Percentiles rank a stretch among this genome's conserved stretches.
These are phyloP conservation scores for Epirrhoe tristata DNA, from an alignment of 2,888 invertebrate species.

Conservation along the genomic window DNA sequence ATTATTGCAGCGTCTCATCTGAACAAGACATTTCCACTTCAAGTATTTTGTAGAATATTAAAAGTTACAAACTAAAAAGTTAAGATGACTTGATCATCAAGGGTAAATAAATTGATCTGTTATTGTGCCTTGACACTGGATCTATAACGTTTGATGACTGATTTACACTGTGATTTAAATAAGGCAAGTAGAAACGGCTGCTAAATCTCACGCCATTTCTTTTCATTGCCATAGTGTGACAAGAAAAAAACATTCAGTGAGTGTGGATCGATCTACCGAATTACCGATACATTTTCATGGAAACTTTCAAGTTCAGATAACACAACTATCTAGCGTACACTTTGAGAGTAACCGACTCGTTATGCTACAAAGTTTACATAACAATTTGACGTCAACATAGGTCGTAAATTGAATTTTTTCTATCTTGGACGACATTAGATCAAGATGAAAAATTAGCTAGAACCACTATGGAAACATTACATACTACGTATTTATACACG, in stretches of 20 bases:
- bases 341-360: slow-evolving; percentile 58
- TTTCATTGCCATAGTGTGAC: too few species aligned
- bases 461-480: slow-evolving; percentile 71
- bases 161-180: too few species aligned
- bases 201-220: too few species aligned
- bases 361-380: slow-evolving; percentile 65
- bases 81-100: not conserved
- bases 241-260: too few species aligned
- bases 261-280: not conserved
- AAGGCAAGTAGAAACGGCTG: too few species aligned
- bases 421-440: slow-evolving; percentile 60
- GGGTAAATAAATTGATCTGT: not conserved
- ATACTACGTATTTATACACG: slow-evolving; percentile 75
- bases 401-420: slow-evolving; percentile 47
- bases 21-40: not conserved
- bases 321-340: slow-evolving; percentile 57
- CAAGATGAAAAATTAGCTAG: slow-evolving; percentile 73
- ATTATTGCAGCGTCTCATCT: slow-evolving; percentile 42
- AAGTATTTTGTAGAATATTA: not conserved
- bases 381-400: slow-evolving; percentile 55
- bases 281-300: not conserved
- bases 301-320: slow-evolving; percentile 14
- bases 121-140: not conserved
- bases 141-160: too few species aligned
- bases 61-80: not conserved